These are phyloP conservation scores for Phalloptychus januarius DNA, from an alignment of 2,797 vertebrate species.

Conservation along the genomic window DNA sequence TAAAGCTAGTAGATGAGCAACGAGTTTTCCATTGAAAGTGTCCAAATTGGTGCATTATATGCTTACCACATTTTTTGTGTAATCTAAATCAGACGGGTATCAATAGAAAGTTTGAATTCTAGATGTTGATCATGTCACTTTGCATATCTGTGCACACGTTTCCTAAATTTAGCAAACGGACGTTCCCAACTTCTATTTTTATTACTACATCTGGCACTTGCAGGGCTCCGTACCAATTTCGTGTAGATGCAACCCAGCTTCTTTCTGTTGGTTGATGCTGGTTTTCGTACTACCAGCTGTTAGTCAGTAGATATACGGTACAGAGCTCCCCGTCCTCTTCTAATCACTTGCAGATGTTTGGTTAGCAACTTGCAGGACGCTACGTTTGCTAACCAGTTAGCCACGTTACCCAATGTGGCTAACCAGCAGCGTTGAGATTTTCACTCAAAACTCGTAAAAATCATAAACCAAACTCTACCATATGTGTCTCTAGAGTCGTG, in stretches of 20 bases:
- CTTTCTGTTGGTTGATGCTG: slow-evolving; percentile 21
- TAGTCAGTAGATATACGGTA: slow-evolving; percentile 56
- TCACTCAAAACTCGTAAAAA: slow-evolving; percentile 31
- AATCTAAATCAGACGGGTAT: background rate
- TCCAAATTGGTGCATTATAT: background rate
- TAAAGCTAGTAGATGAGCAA: background rate
- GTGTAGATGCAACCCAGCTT: slow-evolving; percentile 30
- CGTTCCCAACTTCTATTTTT: slow-evolving; percentile 3
- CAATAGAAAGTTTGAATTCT: background rate
- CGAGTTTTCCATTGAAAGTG: background rate
- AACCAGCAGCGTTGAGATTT: slow-evolving; percentile 55
- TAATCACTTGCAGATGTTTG: slow-evolving; percentile 84
- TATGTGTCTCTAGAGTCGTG: slow-evolving; percentile 20
- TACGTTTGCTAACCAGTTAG: slow-evolving; percentile 68
- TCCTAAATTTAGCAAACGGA: background rate
- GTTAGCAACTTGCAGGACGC: slow-evolving; percentile 56
- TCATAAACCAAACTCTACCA: slow-evolving; percentile 34
- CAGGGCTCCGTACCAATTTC: slow-evolving; percentile 8
- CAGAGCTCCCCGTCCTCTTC: slow-evolving; percentile 50
- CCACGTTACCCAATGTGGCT: slow-evolving; percentile 75
- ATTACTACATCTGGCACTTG: background rate
- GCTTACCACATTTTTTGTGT: background rate
- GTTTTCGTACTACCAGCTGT: slow-evolving; percentile 51
- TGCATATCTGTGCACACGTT: background rate
- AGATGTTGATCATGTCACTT: background rate